Percentiles rank a stretch among this genome's conserved stretches.
Conservation (phyloP, 2,113 vertebrate genomes). For the Nesoenas mayeri region DNA sequence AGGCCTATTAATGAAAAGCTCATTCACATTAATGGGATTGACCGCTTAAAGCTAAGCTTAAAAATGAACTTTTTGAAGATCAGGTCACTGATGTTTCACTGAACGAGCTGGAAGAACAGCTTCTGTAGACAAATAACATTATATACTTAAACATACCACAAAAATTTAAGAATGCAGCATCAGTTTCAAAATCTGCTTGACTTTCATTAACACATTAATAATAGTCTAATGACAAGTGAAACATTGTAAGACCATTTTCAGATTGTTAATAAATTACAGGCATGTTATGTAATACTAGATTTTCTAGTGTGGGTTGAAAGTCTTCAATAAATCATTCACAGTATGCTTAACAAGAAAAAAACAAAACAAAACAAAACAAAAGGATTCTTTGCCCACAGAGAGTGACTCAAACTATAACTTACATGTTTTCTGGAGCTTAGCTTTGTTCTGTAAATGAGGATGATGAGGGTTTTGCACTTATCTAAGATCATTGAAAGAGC, state of each 20-base stretch:
- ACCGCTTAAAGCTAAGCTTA: conserved; percentile 17
- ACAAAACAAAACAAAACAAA: background rate
- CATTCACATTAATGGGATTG: conserved; percentile 30
- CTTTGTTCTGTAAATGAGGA: background rate
- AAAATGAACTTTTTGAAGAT: background rate
- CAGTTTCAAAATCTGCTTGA: background rate
- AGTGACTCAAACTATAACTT: background rate
- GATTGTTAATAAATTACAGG: background rate
- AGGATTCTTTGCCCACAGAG: background rate
- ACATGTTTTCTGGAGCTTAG: background rate
- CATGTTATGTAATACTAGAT: accelerated
- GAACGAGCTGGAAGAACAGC: background rate
- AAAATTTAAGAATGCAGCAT: background rate
- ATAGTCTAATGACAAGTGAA: background rate
- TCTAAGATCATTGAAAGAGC: background rate
- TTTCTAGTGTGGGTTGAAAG: background rate
- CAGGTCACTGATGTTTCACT: background rate
- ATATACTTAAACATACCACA: background rate
- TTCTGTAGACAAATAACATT: background rate
- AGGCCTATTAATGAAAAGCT: conserved; percentile 45
- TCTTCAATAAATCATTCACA: background rate
- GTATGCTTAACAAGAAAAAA: background rate
- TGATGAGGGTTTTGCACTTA: background rate
- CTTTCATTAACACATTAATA: background rate
- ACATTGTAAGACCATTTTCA: background rate